These are phyloP conservation scores for Halocaridina rubra DNA, from an alignment of 2,888 invertebrate genomes.

Conservation along the genomic window DNA sequence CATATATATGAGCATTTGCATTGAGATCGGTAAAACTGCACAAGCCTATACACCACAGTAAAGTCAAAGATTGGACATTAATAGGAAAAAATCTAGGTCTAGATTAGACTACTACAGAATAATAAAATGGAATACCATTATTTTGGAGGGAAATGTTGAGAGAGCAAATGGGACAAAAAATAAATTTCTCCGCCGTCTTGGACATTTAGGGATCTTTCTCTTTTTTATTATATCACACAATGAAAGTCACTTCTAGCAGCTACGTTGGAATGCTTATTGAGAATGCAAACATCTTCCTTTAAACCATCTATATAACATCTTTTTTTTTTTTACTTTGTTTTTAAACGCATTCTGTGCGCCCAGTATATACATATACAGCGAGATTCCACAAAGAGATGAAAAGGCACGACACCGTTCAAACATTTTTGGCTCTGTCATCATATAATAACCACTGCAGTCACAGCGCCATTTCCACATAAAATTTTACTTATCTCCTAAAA, in stretches of 20 bases:
- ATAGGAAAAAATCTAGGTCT: conserved; percentile 60
- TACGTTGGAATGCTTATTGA: conserved; percentile 61
- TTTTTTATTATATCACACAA: conserved; percentile 58
- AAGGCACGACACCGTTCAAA: conserved; percentile 58
- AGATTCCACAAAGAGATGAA: conserved; percentile 55
- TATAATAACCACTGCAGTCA: conserved; percentile 38
- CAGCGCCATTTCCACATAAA: conserved; percentile 44
- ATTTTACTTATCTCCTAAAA: conserved; percentile 49
- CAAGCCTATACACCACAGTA: conserved; percentile 44
- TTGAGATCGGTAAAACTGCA: conserved; percentile 39
- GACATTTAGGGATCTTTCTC: conserved; percentile 51
- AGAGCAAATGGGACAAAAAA: conserved; percentile 60
- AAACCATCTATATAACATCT: conserved; percentile 50
- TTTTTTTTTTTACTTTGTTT: too few species aligned
- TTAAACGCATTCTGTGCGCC: conserved; percentile 46
- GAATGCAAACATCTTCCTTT: conserved; percentile 59
- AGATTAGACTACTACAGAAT: conserved; percentile 59
- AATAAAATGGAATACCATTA: conserved; percentile 60
- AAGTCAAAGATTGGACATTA: conserved; percentile 58
- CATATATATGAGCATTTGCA: conserved; percentile 18
- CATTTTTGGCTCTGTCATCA: conserved; percentile 49
- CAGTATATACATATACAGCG: conserved; percentile 29
- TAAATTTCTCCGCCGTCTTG: conserved; percentile 58
- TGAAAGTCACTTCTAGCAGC: conserved; percentile 57
- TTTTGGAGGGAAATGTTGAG: conserved; percentile 59